Evolutionary conservation across 2,888 invertebrate species (phyloP), one percentile per base, ranked within the genome.

Genomic region (Eilema sororculum): DNA sequence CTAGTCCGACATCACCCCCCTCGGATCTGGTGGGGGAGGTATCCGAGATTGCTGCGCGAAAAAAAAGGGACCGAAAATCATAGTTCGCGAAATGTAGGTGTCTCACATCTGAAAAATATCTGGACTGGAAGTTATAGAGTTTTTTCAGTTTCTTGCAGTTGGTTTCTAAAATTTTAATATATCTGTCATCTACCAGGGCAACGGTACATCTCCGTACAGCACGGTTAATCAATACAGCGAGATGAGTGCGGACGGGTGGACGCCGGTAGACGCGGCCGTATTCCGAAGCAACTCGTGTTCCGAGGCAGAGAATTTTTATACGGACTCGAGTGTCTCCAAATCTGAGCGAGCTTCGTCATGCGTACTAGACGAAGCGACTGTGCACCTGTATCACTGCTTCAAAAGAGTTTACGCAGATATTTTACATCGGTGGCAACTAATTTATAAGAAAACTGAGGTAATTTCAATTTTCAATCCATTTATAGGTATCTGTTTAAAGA

Each of bases 351-450:
- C 87, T 16, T 84, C 93, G 0, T 90, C 93, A 2, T 94, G 96
- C 59, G 91, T 93, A 20, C 83, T 95, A 1, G 95, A 95, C 68
- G 93, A 93, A 66, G 90, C 93, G 57, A 94, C 95, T 0, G 93
- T 91, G 8, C 95, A 95, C 71, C 92, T 97, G 37, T 98, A 98
- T 86, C 98, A 99, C 88, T 97, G 97, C 76, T 98, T 98, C 84
- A 98, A 98, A 90, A 96, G 97, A 78, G 97, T 97, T 0, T 99
- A 99, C 87, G 98, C 98, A 0, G 98, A 99, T 87, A 97, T 99
- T 33, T 94, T 99, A 61, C 97, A 98, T 85, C 96, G 97, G 52
- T 98, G 98, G 98, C 97, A 97, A 79, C 92, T 98, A 69, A 93
- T 98, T 58, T 97, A 97, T 81, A 97, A 97, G 70, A 96, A 98